Evolutionary conservation across 2,797 vertebrate genomes (phyloP).

Genomic region (Anguilla megastoma): DNA sequence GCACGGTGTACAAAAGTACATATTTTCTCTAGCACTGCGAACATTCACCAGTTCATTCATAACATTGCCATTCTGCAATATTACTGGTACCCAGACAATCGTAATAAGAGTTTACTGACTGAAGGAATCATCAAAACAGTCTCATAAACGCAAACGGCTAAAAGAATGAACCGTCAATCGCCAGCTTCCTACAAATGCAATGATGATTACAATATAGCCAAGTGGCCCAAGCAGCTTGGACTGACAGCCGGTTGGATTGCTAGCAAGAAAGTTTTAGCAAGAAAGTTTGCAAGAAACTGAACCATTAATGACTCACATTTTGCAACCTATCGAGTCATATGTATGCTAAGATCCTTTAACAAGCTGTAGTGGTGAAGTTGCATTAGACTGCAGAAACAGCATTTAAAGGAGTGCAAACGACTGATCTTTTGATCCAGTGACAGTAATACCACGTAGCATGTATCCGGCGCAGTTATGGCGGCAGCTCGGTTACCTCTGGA

Average conservation of each 20-base stretch:
- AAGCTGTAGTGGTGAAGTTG: neutral
- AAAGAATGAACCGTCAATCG: neutral
- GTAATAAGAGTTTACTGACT: neutral
- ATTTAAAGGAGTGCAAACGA: no score
- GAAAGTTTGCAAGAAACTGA: neutral
- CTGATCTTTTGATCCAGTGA: neutral
- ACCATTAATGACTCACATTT: neutral
- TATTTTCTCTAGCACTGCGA: neutral
- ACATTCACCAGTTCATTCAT: neutral
- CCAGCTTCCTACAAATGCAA: neutral
- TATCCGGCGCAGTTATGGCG: conserved; percentile 8
- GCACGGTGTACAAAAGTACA: neutral
- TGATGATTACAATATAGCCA: neutral
- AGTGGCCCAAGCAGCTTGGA: neutral
- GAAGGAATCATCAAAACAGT: neutral
- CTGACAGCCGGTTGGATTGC: neutral
- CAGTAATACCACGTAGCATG: conserved; percentile 4
- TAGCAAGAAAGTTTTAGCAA: neutral
- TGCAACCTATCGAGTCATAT: neutral
- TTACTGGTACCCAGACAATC: neutral
- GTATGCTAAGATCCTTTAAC: neutral
- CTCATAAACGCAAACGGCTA: no score
- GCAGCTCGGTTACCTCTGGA: conserved; percentile 53
- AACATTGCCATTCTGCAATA: neutral
- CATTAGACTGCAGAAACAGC: neutral